Percentiles rank a stretch among this genome's conserved stretches.
These are phyloP conservation scores for Drosophila maculinotata DNA, from an alignment of 2,888 invertebrate species.

Conservation along the genomic window DNA sequence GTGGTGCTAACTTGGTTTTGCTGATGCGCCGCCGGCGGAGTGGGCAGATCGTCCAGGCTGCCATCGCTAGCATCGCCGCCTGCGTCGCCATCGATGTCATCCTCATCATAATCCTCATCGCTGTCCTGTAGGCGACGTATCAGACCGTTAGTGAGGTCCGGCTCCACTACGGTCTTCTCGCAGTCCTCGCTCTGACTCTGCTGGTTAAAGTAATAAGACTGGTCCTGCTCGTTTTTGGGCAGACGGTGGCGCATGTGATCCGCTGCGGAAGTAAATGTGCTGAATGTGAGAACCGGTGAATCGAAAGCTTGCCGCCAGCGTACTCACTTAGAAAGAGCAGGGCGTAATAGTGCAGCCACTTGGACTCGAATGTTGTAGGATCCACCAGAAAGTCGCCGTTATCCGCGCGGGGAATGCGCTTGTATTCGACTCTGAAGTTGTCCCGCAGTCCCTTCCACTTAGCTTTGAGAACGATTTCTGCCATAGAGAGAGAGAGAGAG, in stretches of 20 bases:
- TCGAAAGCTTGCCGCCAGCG: too few relatives aligned
- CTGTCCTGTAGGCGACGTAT: slow-evolving; percentile 84
- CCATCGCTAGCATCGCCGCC: slow-evolving; percentile 56
- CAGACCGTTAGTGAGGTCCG: slow-evolving; percentile 83
- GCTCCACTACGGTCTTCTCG: slow-evolving; percentile 84
- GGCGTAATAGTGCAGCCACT: slow-evolving; percentile 85
- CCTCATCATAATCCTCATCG: slow-evolving; percentile 84
- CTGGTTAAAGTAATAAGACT: slow-evolving; percentile 80
- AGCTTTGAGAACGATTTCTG: slow-evolving; percentile 84
- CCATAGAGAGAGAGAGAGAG: slow-evolving; percentile 5
- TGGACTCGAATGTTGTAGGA: slow-evolving; percentile 84
- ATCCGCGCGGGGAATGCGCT: slow-evolving; percentile 84
- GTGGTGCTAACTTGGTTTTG: slow-evolving; percentile 73
- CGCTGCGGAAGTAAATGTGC: slow-evolving; percentile 63
- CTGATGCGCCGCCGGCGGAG: slow-evolving; percentile 72
- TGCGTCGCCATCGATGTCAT: slow-evolving; percentile 78
- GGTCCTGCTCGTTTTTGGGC: slow-evolving; percentile 83
- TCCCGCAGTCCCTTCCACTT: slow-evolving; percentile 85
- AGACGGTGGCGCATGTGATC: slow-evolving; percentile 85
- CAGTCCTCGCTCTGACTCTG: slow-evolving; percentile 82
- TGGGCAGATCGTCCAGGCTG: slow-evolving; percentile 59
- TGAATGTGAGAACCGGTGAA: too few relatives aligned
- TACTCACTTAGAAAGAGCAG: slow-evolving; percentile 84
- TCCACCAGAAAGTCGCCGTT: slow-evolving; percentile 84
- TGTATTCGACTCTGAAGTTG: slow-evolving; percentile 85